Evolutionary conservation across 1,140 invertebrate genomes (phyloP).

Genomic region (Neuroterus valhalla): DNA sequence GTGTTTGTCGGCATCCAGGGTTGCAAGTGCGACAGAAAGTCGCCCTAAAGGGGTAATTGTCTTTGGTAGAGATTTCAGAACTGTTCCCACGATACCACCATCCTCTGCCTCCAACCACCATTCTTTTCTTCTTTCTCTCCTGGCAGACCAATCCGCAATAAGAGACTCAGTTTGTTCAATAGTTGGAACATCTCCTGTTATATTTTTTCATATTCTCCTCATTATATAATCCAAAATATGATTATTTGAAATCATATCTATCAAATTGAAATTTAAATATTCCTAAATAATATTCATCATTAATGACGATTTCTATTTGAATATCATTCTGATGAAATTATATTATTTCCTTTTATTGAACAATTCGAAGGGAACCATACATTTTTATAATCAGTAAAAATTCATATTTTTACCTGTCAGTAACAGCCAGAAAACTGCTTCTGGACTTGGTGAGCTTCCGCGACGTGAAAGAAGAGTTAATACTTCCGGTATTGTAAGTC

Average conservation of each 20-base stretch:
- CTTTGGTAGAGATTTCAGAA: conserved; percentile 54
- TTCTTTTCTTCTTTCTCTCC: conserved; percentile 53
- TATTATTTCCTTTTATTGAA: too few species aligned
- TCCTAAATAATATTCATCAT: too few species aligned
- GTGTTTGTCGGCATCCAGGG: conserved; percentile 52
- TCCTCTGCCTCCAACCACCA: conserved; percentile 57
- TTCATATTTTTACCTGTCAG: conserved; percentile 49
- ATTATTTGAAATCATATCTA: too few species aligned
- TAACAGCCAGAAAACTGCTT: conserved; percentile 64
- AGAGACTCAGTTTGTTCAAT: conserved; percentile 59
- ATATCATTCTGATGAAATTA: too few species aligned
- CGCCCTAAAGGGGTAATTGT: conserved; percentile 52
- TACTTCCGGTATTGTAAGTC: conserved; percentile 61
- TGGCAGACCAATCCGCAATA: conserved; percentile 57
- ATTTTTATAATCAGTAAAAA: too few species aligned
- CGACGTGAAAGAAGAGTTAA: conserved; percentile 55
- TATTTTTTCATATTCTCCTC: too few species aligned
- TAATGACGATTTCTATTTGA: too few species aligned
- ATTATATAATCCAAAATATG: too few species aligned
- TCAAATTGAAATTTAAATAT: too few species aligned
- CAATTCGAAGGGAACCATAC: too few species aligned
- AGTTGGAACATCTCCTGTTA: conserved; percentile 56
- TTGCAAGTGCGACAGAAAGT: conserved; percentile 56
- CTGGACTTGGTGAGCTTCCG: conserved; percentile 59
- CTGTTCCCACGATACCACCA: conserved; percentile 50